A percentile compares a stretch with the other conserved stretches of the same genome.
phyloP scores from a whole-genome alignment of 2,113 vertebrate genomes.

The Eulemur rufifrons region DNA sequence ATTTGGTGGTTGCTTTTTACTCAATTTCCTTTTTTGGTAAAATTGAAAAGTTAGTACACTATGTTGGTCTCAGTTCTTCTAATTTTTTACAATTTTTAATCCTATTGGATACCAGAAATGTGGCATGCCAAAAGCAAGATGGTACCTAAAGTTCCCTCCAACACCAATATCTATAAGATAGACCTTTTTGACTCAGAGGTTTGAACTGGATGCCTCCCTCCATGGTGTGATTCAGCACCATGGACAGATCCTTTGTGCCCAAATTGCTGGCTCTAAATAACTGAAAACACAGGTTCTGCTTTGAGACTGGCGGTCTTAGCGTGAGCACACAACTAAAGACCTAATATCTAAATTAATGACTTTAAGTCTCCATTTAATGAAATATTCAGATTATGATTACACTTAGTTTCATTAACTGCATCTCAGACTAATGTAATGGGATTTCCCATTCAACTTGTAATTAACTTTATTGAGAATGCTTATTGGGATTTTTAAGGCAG shows the following conservation, averaged over 20 bases:
- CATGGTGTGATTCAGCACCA: constrained; percentile 26
- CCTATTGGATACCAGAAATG: background rate
- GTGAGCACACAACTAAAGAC: background rate
- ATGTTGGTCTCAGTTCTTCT: background rate
- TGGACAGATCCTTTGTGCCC: constrained; percentile 13
- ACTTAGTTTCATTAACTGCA: constrained; percentile 73
- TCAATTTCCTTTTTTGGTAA: constrained; percentile 25
- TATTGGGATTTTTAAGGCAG: constrained; percentile 70
- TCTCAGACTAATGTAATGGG: constrained; percentile 67
- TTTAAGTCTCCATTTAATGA: constrained; percentile 68
- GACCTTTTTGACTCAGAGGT: background rate
- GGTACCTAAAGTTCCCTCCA: background rate
- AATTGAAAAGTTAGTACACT: background rate
- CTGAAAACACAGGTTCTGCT: background rate
- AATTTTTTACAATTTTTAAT: background rate
- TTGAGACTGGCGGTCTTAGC: background rate
- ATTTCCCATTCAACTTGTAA: constrained; percentile 78
- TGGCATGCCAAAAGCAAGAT: background rate
- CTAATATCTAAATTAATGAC: constrained; percentile 57
- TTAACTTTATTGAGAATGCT: constrained; percentile 79
- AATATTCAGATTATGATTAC: constrained; percentile 71
- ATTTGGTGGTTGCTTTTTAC: constrained; percentile 3
- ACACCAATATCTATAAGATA: background rate
- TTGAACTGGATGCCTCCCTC: background rate
- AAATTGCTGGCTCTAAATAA: background rate